Conservation (phyloP, 1,140 invertebrate species). For the Neodiprion lecontei region DNA sequence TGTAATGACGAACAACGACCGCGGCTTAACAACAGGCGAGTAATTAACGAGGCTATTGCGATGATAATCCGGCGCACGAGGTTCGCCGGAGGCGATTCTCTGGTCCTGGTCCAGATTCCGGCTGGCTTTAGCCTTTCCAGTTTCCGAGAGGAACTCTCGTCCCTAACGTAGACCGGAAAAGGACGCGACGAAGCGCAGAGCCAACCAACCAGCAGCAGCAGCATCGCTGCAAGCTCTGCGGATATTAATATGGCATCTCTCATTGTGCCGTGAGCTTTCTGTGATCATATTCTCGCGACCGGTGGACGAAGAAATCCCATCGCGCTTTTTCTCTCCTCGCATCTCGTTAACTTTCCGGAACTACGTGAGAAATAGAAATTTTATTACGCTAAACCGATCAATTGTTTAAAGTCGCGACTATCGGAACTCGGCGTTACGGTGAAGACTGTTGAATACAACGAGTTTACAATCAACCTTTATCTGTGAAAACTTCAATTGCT, state of each 20-base stretch:
- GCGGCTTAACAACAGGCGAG: constrained; percentile 14
- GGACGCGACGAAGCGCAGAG: not conserved
- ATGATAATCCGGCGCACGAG: constrained; percentile 48
- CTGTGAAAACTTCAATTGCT: too few relatives aligned
- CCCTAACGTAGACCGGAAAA: constrained; percentile 2
- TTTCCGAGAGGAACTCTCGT: not conserved
- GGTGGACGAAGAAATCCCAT: too few relatives aligned
- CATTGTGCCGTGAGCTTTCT: constrained; percentile 32
- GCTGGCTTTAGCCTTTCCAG: not conserved
- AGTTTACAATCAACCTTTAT: too few relatives aligned
- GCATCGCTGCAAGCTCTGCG: not conserved
- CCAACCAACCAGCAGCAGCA: not conserved
- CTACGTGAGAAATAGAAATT: too few relatives aligned
- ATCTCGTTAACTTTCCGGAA: too few relatives aligned
- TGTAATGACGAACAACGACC: constrained; percentile 12
- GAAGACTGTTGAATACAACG: too few relatives aligned
- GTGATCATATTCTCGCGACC: too few relatives aligned
- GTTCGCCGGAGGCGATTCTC: constrained; percentile 33
- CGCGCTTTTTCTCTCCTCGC: too few relatives aligned
- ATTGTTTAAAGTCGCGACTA: too few relatives aligned
- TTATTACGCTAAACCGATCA: too few relatives aligned
- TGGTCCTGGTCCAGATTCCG: too few relatives aligned
- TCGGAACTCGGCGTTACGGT: too few relatives aligned
- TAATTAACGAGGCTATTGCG: constrained; percentile 53
- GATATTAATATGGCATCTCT: constrained; percentile 47